Evolutionary conservation across 2,888 invertebrate genomes (phyloP), one percentile per base, ranked within the genome.

Genomic region (Amiota mariae): DNA sequence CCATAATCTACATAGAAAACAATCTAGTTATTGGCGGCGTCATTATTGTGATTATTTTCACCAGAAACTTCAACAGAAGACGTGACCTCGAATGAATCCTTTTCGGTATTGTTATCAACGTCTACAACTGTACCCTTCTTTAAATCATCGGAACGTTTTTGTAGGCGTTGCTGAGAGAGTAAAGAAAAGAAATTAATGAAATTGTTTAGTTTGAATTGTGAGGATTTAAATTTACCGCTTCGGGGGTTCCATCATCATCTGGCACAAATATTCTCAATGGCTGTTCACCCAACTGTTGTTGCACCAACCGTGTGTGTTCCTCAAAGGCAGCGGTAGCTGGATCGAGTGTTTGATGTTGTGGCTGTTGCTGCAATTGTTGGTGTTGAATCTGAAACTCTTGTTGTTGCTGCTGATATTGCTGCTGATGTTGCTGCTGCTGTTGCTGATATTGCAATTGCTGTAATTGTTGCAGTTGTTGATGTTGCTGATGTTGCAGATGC

Each of bases 261-360:
- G 91, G 91, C 13, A 91, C 91, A 81, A 91, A 90, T 75, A 91
- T 91, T 76, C 91, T 89, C 67, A 91, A 76, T 0, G 91, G 90
- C 46, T 88, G 87, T 71, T 89, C 88, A 48, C 89, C 86, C 24
- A 89, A 79, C 61, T 87, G 88, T 75, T 89, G 87, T 76, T 89
- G 87, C 8, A 89, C 85, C 15, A 88, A 77, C 54, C 87, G 82
- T 68, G 88, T 88, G 77, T 90, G 89, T 66, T 88, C 87, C 67
- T 89, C 86, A 74, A 88, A 88, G 0, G 90, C 88, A 2, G 85
- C 75, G 10, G 82, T 76, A 8, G 81, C 78, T 46, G 85, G 81
- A 70, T 82, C 85, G 18, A 70, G 24, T 1, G 75, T 76, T 47
- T 77, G 73, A 1, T 75, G 68, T 13, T 77, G 71, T 56, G 81